These are phyloP conservation scores for Tetragonula clypearis DNA, from an alignment of 1,140 invertebrate genomes.

Conservation along the genomic window DNA sequence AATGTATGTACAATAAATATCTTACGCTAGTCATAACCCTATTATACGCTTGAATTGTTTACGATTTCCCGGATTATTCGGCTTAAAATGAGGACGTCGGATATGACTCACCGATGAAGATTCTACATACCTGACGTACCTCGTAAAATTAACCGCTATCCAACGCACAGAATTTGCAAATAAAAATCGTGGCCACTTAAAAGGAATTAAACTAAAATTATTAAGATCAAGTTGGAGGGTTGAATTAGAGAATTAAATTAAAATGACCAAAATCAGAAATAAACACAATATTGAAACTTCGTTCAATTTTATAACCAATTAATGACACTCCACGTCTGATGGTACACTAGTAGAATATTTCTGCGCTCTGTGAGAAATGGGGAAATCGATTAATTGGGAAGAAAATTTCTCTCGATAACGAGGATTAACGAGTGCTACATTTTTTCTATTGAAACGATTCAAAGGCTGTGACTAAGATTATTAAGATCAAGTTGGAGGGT, in stretches of 20 bases:
- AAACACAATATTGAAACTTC: too few species aligned
- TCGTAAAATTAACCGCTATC: not conserved
- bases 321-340: too few species aligned
- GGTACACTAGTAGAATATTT: too few species aligned
- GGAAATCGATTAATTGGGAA: not conserved
- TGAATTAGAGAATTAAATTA: too few species aligned
- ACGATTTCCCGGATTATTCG: constrained; percentile 19
- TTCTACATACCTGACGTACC: not conserved
- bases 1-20: constrained; percentile 9
- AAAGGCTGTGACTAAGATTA: not conserved
- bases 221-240: too few species aligned
- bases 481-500: too few species aligned
- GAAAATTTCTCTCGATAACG: not conserved
- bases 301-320: too few species aligned
- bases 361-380: too few species aligned
- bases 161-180: not conserved
- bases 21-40: not conserved
- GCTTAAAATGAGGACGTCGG: not conserved
- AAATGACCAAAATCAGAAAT: too few species aligned
- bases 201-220: not conserved
- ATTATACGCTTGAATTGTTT: constrained; percentile 21
- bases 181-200: too few species aligned
- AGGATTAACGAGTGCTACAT: not conserved
- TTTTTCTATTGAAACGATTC: constrained; percentile 5
- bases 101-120: not conserved